Evolutionary conservation across 2,888 invertebrate species (phyloP).

Genomic region (Nasonia oneida): DNA sequence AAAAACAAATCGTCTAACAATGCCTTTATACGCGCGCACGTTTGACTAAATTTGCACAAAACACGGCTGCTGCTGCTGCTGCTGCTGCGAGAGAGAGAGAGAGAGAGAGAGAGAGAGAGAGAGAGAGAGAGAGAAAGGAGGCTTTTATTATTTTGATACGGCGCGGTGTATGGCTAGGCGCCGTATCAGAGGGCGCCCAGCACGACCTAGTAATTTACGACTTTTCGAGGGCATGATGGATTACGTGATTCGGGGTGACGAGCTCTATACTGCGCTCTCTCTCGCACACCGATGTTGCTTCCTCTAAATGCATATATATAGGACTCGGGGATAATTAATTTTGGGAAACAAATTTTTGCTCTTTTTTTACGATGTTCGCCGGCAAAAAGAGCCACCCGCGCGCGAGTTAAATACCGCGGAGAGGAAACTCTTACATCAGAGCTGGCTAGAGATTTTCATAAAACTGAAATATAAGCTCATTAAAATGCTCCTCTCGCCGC

Average conservation of each 20-base stretch:
- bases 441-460: not conserved
- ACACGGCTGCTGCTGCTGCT: not conserved
- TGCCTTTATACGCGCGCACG: slow-evolving; percentile 54
- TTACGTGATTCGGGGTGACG: not conserved
- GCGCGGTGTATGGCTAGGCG: slow-evolving; percentile 7
- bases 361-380: not conserved
- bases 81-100: no score
- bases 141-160: slow-evolving; percentile 46
- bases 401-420: not conserved
- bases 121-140: not conserved
- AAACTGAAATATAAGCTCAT: slow-evolving; percentile 6
- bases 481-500: not conserved
- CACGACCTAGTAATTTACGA: slow-evolving; percentile 42
- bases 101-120: not conserved
- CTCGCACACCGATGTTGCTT: not conserved
- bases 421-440: not conserved
- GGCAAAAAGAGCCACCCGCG: not conserved
- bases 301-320: not conserved
- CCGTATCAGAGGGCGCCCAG: slow-evolving; percentile 8
- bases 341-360: not conserved
- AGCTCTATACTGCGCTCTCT: not conserved
- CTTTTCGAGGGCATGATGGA: slow-evolving; percentile 22
- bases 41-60: slow-evolving; percentile 54
- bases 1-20: slow-evolving; percentile 60
- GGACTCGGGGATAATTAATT: not conserved